Percentiles rank a stretch among this genome's conserved stretches.
Evolutionary conservation across 2,113 vertebrate species (phyloP).

Genomic region (Melanerpes formicivorus): DNA sequence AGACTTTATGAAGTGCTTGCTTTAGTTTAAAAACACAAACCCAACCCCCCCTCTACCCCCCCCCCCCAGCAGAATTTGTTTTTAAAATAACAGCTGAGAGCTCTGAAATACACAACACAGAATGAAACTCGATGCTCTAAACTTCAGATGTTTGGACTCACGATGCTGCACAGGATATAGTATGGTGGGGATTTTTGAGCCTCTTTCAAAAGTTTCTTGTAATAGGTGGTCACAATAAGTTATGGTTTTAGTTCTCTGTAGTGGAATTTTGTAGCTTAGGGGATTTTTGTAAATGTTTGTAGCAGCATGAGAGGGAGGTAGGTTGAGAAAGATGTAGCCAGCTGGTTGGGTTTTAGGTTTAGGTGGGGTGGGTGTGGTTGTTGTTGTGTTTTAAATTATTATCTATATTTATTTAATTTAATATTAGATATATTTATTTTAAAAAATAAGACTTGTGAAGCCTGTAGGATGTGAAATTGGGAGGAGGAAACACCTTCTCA

Average conservation of each 20-base stretch:
- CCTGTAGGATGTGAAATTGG: not conserved
- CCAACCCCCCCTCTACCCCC: not conserved
- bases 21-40: not conserved
- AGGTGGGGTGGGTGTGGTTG: rapidly evolving
- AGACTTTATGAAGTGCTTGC: not conserved
- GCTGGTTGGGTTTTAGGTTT: not conserved
- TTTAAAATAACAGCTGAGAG: not conserved
- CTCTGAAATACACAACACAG: not conserved
- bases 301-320: not conserved
- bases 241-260: not conserved
- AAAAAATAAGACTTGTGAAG: not conserved
- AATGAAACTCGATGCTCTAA: not conserved
- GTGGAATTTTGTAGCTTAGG: not conserved
- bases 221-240: not conserved
- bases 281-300: not conserved
- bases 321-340: not conserved
- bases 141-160: not conserved
- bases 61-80: not conserved
- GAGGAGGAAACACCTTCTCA: not conserved
- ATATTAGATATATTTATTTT: too few relatives aligned
- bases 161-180: not conserved
- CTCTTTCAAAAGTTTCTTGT: not conserved
- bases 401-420: too few relatives aligned
- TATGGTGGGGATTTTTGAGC: not conserved
- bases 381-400: not conserved